Evolutionary conservation across 2,113 vertebrate genomes (phyloP), one percentile per base, ranked within the genome.

Genomic region (Taurulus bubalis): DNA sequence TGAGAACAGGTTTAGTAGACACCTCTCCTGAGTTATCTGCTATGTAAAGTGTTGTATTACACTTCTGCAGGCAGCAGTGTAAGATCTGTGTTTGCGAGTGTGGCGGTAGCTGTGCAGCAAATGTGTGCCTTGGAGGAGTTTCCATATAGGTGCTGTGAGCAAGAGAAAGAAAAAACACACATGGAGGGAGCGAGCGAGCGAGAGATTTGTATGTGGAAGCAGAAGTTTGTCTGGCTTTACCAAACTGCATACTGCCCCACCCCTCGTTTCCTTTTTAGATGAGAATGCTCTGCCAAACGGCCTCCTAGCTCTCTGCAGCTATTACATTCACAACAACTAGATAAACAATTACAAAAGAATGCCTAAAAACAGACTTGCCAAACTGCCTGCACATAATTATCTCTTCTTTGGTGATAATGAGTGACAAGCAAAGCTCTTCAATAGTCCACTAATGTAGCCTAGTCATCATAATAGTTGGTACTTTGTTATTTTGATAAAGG

Each of bases 191-290:
- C 73, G 8, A 30, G 38, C 66, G 32, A 40, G 26, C 1, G 32
- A 63, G 36, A 30, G 0, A 67, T 58, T 55, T n/a, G 65, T 7
- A 16, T 51, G 65, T 75, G 72, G 58, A 49, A 77, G 73, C 62
- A 79, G 78, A 84, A 47, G 72, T 79, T 74, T 74, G 78, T 71
- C 74, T 60, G 58, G 63, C 74, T 62, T 16, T 49, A 78, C 49
- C 71, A 79, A 82, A 85, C 79, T 76, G 67, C 69, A 68, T 42
- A 75, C 77, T n/a, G 60, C 60, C 62, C 79, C 40, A 26, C 68
- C 74, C 42, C 65, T 78, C 69, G 65, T 70, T 83, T 87, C 74
- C 80, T 79, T 34, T 34, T 73, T 22, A 55, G 40, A 42, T 67
- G 3, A 79, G 59, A 10, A 20, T 38, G 65, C 53, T 69, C 56